Evolutionary conservation across 2,113 vertebrate species (phyloP).

Genomic region (Trematocara nigrifrons): DNA sequence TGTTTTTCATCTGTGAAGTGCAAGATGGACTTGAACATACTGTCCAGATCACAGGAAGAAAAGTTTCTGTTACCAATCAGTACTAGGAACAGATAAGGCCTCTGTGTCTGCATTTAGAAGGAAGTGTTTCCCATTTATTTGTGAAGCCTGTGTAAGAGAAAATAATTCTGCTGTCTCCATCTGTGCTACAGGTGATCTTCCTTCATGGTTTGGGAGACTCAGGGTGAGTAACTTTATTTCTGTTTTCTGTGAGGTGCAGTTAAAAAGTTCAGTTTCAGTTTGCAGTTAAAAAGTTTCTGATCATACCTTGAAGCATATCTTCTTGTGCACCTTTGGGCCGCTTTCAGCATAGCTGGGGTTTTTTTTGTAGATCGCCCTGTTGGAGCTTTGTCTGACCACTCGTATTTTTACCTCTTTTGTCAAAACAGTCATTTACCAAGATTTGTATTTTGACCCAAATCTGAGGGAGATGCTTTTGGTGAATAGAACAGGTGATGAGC

Average conservation of each 20-base stretch:
- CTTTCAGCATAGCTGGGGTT: neutral
- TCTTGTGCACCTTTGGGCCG: fast-evolving
- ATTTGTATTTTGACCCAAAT: neutral
- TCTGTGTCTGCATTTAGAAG: neutral
- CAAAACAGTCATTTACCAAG: neutral
- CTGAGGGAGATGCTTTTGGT: too few species aligned
- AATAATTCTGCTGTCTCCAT: neutral
- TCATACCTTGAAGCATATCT: neutral
- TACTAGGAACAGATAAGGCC: neutral
- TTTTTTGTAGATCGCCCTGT: fast-evolving
- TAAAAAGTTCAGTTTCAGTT: neutral
- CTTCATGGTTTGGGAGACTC: slow-evolving; percentile 95
- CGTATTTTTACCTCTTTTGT: neutral
- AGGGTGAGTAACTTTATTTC: slow-evolving; percentile 77
- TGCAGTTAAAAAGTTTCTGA: neutral
- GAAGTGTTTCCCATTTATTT: neutral
- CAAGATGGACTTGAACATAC: neutral
- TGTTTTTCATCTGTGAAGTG: neutral
- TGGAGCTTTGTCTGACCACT: neutral
- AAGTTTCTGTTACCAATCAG: neutral
- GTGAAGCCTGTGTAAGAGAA: neutral
- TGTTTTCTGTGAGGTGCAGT: neutral
- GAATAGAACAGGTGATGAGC: neutral
- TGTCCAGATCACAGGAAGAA: neutral
- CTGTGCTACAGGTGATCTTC: slow-evolving; percentile 87